Base-by-base conservation (phyloP, 1,140 invertebrate genomes). In the Nasonia longicornis region DNA sequence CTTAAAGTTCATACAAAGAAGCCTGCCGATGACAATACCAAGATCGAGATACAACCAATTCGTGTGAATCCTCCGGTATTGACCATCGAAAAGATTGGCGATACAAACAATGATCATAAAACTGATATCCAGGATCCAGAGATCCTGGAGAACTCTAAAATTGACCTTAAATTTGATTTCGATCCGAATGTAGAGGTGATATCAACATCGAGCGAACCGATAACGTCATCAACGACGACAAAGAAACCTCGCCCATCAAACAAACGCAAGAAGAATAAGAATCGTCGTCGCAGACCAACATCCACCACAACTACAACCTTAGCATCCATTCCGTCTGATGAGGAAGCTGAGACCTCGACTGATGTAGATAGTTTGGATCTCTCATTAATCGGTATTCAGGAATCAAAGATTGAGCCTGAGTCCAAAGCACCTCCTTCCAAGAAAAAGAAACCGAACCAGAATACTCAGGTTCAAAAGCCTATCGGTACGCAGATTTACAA, bases 401-500 rank as follows among this genome's bases (percentile, higher is more conserved):
- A 91, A 84, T 90, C 89, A 1, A 91, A 91, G 83, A 87, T 90
- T 20, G 88, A 84, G 8, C 87, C 90, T 0, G 90, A 91, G 31
- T 91, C 90, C 0, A 93, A 92, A 86, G 71, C 91, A 6, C 87
- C 91, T 16, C 91, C 90, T 29, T 77, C 71, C 0, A 89, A 86
- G 31, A 79, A 84, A 2, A 89, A 86, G 3, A 89, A 87, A 79
- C 88, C 66, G 22, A 90, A 89, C 84, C 90, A 89, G 82, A 91
- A 89, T 82, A 77, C 66, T 83, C 90, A 90, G 83, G 83, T 88
- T 26, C 87, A 91, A 80, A 92, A 93, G 82, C 93, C 93, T 10
- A 92, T 95, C 2, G 92, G 93, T 31, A 94, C 94, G 1, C 94
- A 95, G 87, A 93, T 96, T 45, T 96, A 95, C 84, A 95, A 95